Conservation (phyloP, 2,888 invertebrate species). For the Lomographa bimaculata region DNA sequence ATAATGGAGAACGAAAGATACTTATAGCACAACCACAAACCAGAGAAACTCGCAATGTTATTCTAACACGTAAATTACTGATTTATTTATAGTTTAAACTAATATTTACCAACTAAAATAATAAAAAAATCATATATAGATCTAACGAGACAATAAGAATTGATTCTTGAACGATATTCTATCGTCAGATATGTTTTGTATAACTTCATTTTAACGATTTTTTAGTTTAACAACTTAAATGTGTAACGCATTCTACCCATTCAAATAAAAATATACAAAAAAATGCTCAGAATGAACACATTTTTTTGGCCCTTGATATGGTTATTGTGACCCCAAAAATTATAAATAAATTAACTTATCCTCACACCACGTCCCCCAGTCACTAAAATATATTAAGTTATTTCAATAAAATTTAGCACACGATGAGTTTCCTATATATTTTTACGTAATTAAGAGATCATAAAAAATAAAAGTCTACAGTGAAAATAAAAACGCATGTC, state of each 20-base stretch:
- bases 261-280: too few species aligned
- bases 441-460: too few species aligned
- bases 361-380: slow-evolving; percentile 77
- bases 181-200: slow-evolving; percentile 5
- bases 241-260: slow-evolving; percentile 12
- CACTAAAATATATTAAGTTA: slow-evolving; percentile 45
- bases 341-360: slow-evolving; percentile 31
- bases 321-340: slow-evolving; percentile 30
- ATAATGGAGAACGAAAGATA: slow-evolving; percentile 38
- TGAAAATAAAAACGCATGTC: too few species aligned
- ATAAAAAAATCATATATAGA: slow-evolving; percentile 63
- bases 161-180: slow-evolving; percentile 32
- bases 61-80: slow-evolving; percentile 71
- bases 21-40: slow-evolving; percentile 77
- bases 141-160: slow-evolving; percentile 55
- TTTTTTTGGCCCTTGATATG: slow-evolving; percentile 8
- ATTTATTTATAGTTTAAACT: slow-evolving; percentile 76
- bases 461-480: too few species aligned
- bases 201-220: slow-evolving; percentile 24
- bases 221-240: slow-evolving; percentile 15
- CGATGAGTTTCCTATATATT: slow-evolving; percentile 2
- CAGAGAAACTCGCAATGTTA: slow-evolving; percentile 71
- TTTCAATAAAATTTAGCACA: slow-evolving; percentile 51
- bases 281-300: slow-evolving; percentile 16
- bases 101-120: slow-evolving; percentile 72